A percentile compares a stretch with the other conserved stretches of the same genome.
Conservation (phyloP, 2,113 vertebrate genomes). For the Syngnathus floridae region DNA sequence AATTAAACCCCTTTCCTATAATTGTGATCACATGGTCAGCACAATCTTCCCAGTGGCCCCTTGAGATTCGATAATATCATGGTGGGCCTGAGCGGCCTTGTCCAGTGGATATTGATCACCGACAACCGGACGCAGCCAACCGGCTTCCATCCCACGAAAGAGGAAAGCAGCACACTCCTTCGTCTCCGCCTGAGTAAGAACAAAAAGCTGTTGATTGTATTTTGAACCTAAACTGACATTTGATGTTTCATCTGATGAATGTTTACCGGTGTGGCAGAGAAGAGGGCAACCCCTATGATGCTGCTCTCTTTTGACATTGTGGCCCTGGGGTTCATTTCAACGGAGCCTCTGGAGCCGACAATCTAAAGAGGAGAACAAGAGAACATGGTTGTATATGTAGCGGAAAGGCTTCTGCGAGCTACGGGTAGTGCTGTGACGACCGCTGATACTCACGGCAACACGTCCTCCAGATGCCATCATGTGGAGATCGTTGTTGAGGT, state of each 20-base stretch:
- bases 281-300: slow-evolving; percentile 76
- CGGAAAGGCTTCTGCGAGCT: background rate
- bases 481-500: slow-evolving; percentile 82
- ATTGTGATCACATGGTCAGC: slow-evolving; percentile 38
- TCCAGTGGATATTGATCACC: slow-evolving; percentile 43
- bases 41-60: slow-evolving; percentile 59
- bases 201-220: background rate
- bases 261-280: slow-evolving; percentile 73
- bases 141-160: slow-evolving; percentile 48
- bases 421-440: background rate
- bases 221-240: background rate
- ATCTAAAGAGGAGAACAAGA: slow-evolving; percentile 60
- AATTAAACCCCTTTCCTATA: background rate
- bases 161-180: slow-evolving; percentile 45
- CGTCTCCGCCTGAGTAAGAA: slow-evolving; percentile 43
- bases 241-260: background rate
- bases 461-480: slow-evolving; percentile 75
- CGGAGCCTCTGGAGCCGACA: slow-evolving; percentile 79
- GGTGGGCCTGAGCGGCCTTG: slow-evolving; percentile 49
- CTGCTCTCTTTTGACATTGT: slow-evolving; percentile 81
- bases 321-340: slow-evolving; percentile 86
- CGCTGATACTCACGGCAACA: slow-evolving; percentile 72
- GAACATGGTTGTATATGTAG: background rate
- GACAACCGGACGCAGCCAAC: slow-evolving; percentile 48
- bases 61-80: slow-evolving; percentile 52